Percentiles rank a stretch among this genome's conserved stretches.
Evolutionary conservation across 2,113 vertebrate species (phyloP).

Genomic region (Gymnocephalus cernua): DNA sequence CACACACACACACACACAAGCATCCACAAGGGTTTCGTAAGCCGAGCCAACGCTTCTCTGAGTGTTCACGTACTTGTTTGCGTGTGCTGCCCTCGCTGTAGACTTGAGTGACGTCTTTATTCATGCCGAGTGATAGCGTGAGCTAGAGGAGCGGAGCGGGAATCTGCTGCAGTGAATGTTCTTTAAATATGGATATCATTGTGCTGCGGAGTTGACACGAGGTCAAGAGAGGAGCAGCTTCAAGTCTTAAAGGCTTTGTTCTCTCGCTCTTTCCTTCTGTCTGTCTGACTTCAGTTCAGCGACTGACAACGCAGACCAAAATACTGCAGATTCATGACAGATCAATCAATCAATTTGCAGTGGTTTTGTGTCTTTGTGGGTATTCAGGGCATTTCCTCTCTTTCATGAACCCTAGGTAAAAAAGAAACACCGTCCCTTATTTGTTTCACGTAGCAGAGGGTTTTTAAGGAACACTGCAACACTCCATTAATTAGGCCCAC

Average conservation of each 20-base stretch:
- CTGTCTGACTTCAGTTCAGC: slow-evolving; percentile 4
- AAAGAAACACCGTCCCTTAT: neutral
- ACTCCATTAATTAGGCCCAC: neutral
- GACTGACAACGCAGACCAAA: neutral
- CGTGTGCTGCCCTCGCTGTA: slow-evolving; percentile 7
- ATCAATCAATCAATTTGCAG: neutral
- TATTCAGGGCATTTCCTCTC: neutral
- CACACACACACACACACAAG: neutral
- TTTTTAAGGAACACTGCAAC: neutral
- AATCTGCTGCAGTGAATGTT: slow-evolving; percentile 34
- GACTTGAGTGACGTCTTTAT: slow-evolving; percentile 54
- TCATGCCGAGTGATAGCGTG: slow-evolving; percentile 51
- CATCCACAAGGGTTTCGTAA: slow-evolving; percentile 10
- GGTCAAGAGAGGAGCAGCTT: slow-evolving; percentile 58
- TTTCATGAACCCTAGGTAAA: neutral
- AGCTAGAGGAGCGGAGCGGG: slow-evolving; percentile 39
- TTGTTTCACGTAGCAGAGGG: neutral
- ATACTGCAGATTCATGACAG: neutral
- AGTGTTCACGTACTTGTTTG: slow-evolving; percentile 53
- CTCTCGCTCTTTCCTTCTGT: slow-evolving; percentile 16
- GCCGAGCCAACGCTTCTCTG: slow-evolving; percentile 1
- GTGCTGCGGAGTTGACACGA: slow-evolving; percentile 26
- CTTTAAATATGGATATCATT: slow-evolving; percentile 75
- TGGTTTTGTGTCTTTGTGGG: neutral
- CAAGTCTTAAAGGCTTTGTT: slow-evolving; percentile 66